phyloP scores from a whole-genome alignment of 2,113 vertebrate species.

The Eira barbara region DNA sequence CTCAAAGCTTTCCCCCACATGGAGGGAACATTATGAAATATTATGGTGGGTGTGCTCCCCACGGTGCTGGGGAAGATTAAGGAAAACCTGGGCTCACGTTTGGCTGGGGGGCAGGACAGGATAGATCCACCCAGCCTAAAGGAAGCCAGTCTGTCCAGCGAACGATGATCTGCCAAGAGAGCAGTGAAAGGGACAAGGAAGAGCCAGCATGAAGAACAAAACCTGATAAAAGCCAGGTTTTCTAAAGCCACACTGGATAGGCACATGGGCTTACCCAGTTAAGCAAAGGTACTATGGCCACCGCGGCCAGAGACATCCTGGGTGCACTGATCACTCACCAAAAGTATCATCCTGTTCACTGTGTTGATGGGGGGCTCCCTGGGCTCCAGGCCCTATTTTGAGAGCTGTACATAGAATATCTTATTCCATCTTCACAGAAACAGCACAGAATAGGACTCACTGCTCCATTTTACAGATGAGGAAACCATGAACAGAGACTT shows the following conservation, averaged over 20 bases:
- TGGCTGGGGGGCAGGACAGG: too few species aligned
- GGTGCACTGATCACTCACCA: background rate
- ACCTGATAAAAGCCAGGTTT: too few species aligned
- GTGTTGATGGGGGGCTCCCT: background rate
- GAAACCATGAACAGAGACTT: background rate
- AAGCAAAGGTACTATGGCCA: background rate
- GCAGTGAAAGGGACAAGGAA: background rate
- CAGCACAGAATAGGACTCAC: background rate
- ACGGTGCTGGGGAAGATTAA: background rate
- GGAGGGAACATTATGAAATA: fast-evolving
- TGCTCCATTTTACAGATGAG: background rate
- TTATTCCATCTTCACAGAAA: background rate
- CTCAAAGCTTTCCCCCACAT: fast-evolving
- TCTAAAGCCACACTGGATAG: background rate
- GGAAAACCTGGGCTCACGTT: background rate
- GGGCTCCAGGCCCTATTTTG: background rate
- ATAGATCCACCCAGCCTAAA: background rate
- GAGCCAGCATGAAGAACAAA: background rate
- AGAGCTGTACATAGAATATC: background rate
- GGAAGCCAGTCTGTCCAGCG: background rate
- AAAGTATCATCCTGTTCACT: fast-evolving
- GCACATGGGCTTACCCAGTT: background rate
- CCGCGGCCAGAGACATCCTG: fast-evolving
- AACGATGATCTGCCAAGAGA: too few species aligned
- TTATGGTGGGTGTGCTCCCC: fast-evolving